Evolutionary conservation across 1,140 invertebrate genomes (phyloP).

Genomic region (Drosophila pseudoananassae): DNA sequence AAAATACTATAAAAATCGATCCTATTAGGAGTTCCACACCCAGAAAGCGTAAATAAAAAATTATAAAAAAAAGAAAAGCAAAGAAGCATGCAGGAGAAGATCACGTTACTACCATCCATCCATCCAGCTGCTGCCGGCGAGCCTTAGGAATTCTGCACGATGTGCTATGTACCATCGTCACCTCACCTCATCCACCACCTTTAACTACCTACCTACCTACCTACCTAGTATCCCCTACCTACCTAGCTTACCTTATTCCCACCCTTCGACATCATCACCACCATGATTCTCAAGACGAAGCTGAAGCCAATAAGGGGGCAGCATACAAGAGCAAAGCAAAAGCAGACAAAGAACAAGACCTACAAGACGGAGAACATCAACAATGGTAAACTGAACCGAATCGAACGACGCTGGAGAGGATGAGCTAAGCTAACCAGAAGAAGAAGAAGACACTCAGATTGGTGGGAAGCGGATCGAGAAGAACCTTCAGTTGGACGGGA

Average conservation of each 20-base stretch:
- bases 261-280: conserved; percentile 26
- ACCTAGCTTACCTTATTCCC: conserved; percentile 10
- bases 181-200: background rate
- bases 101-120: conserved; percentile 45
- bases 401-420: conserved; percentile 51
- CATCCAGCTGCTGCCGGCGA: conserved; percentile 72
- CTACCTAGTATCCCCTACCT: conserved; percentile 8
- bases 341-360: conserved; percentile 54
- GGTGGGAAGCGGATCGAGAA: conserved; percentile 26
- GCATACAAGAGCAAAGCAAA: conserved; percentile 61
- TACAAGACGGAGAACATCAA: conserved; percentile 40
- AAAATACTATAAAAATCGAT: conserved; percentile 64
- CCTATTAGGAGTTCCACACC: conserved; percentile 74
- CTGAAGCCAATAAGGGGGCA: conserved; percentile 40
- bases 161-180: conserved; percentile 19
- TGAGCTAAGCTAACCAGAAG: conserved; percentile 40
- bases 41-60: conserved; percentile 48
- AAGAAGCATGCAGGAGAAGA: conserved; percentile 46
- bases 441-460: conserved; percentile 39
- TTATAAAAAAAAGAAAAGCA: conserved; percentile 24
- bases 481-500: conserved; percentile 64
- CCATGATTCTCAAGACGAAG: conserved; percentile 54
- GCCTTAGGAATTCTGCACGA: conserved; percentile 63
- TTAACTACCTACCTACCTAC: conserved; percentile 23
- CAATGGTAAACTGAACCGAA: conserved; percentile 44